phyloP scores from a whole-genome alignment of 2,888 invertebrate species.

The Drosophila anomalata region DNA sequence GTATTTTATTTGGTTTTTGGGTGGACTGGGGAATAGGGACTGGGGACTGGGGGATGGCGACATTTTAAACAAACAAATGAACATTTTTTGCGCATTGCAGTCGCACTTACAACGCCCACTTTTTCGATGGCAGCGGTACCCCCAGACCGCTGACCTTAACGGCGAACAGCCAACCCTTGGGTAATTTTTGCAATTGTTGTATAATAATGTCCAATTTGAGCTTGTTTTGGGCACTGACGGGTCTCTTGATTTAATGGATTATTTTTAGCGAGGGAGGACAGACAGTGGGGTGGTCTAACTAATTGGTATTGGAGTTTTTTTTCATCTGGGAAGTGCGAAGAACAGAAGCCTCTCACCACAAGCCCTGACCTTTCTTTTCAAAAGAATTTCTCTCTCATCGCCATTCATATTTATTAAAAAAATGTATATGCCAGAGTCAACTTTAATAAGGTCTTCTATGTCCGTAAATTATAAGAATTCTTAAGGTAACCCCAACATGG shows the following conservation, averaged over 20 bases:
- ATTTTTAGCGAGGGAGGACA: slow-evolving; percentile 37
- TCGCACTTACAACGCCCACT: slow-evolving; percentile 54
- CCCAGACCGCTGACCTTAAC: slow-evolving; percentile 8
- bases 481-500: slow-evolving; percentile 27
- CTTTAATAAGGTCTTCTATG: slow-evolving; percentile 21
- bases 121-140: slow-evolving; percentile 17
- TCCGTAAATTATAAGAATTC: slow-evolving; percentile 38
- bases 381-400: slow-evolving; percentile 12
- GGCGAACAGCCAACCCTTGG: slow-evolving; percentile 21
- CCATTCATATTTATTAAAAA: slow-evolving; percentile 23
- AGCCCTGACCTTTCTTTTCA: neutral
- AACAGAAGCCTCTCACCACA: no score
- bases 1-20: neutral
- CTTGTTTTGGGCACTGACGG: slow-evolving; percentile 26
- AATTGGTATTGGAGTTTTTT: slow-evolving; percentile 7
- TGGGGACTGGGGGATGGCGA: slow-evolving; percentile 9
- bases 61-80: slow-evolving; percentile 45
- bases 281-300: slow-evolving; percentile 8
- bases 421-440: slow-evolving; percentile 9
- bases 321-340: neutral
- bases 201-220: slow-evolving; percentile 49
- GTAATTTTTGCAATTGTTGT: slow-evolving; percentile 43
- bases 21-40: neutral
- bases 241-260: slow-evolving; percentile 29
- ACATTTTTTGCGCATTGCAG: slow-evolving; percentile 72